Conservation (phyloP, 2,797 vertebrate species). For the Podarcis lilfordi region DNA sequence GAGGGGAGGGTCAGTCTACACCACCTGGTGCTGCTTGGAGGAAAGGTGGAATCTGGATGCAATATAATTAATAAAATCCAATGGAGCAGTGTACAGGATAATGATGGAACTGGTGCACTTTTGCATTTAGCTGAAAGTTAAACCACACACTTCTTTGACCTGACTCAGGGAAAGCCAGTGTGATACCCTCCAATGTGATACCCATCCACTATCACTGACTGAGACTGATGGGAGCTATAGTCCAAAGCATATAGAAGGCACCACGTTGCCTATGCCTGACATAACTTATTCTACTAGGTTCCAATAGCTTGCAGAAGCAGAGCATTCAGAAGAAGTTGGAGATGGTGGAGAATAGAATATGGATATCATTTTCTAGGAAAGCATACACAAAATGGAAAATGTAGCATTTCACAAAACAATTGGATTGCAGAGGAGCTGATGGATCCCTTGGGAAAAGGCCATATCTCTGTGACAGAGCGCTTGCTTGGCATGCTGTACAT, state of each 20-base stretch:
- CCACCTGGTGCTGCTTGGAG: too few relatives aligned
- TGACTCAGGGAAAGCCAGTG: not conserved
- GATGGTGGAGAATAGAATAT: too few relatives aligned
- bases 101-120: conserved; percentile 19
- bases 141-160: conserved; percentile 19
- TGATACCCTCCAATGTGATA: too few relatives aligned
- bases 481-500: not conserved
- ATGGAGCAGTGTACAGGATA: too few relatives aligned
- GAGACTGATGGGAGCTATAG: too few relatives aligned
- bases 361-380: not conserved
- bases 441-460: not conserved
- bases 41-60: too few relatives aligned
- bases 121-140: not conserved
- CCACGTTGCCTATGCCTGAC: too few relatives aligned
- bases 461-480: not conserved
- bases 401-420: conserved; percentile 4
- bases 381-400: not conserved
- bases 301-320: not conserved
- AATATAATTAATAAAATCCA: not conserved
- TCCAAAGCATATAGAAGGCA: too few relatives aligned
- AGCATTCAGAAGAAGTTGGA: not conserved
- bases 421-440: not conserved
- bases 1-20: too few relatives aligned
- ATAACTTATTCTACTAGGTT: not conserved
- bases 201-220: too few relatives aligned